A percentile compares a stretch with the other conserved stretches of the same genome.
Evolutionary conservation across 64 coral and sea anemone genomes (phyloP).

Genomic region (Montipora capricornis): DNA sequence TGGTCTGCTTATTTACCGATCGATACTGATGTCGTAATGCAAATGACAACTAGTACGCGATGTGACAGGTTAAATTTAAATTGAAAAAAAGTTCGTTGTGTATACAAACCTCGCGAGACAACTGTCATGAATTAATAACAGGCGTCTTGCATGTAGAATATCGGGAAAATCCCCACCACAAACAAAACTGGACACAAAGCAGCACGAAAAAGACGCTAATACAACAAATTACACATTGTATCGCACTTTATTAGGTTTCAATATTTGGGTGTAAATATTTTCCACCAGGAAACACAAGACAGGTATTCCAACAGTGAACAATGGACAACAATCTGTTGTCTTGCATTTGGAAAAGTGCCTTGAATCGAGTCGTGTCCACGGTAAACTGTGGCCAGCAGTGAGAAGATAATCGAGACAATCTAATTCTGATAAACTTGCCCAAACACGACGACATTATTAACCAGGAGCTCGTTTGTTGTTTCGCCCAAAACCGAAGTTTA

Average conservation of each 20-base stretch:
- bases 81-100: neutral
- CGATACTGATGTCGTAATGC: neutral
- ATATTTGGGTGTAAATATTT: neutral
- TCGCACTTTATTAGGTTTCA: neutral
- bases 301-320: neutral
- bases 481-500: too few relatives aligned
- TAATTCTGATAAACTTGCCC: too few relatives aligned
- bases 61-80: neutral
- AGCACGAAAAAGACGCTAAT: neutral
- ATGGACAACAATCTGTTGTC: neutral
- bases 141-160: neutral
- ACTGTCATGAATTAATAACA: slow-evolving; percentile 41
- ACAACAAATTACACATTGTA: neutral
- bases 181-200: neutral
- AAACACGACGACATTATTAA: too few relatives aligned
- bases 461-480: too few relatives aligned
- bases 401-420: too few relatives aligned
- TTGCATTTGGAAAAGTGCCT: neutral
- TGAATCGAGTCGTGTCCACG: too few relatives aligned
- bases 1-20: neutral
- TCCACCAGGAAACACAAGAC: neutral
- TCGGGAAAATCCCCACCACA: neutral
- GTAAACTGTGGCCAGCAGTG: too few relatives aligned
- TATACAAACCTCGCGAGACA: neutral
- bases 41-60: slow-evolving; percentile 2